Percentiles rank a stretch among this genome's conserved stretches.
phyloP scores from a whole-genome alignment of 2,113 vertebrate genomes.

The Osmerus mordax region DNA sequence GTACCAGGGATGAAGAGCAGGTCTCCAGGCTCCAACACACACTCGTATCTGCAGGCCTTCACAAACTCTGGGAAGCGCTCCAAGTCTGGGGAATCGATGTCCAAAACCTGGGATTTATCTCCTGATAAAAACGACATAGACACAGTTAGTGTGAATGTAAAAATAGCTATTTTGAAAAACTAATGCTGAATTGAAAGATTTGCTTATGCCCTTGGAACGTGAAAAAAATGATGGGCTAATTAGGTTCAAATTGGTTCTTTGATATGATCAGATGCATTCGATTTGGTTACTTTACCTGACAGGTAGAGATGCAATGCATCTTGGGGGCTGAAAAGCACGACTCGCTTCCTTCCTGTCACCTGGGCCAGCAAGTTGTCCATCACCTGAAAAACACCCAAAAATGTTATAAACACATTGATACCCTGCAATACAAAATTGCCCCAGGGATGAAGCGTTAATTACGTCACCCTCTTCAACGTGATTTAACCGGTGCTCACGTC shows the following conservation, averaged over 20 bases:
- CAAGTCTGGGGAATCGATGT: slow-evolving; percentile 87
- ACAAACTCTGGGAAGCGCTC: slow-evolving; percentile 86
- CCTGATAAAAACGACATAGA: slow-evolving; percentile 62
- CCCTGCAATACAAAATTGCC: not conserved
- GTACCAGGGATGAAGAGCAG: slow-evolving; percentile 94
- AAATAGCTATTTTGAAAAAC: no score
- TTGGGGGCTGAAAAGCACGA: slow-evolving; percentile 85
- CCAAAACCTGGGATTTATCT: slow-evolving; percentile 89
- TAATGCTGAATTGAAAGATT: no score
- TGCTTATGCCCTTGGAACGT: no score
- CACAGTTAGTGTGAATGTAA: not conserved
- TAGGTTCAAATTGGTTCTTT: not conserved
- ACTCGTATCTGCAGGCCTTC: slow-evolving; percentile 83
- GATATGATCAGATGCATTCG: not conserved
- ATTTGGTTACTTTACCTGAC: slow-evolving; percentile 70
- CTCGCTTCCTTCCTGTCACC: slow-evolving; percentile 86
- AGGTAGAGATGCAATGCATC: slow-evolving; percentile 91
- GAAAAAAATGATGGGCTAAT: no score
- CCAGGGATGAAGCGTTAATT: not conserved
- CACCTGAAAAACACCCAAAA: slow-evolving; percentile 68
- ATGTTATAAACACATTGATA: no score
- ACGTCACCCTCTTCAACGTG: not conserved
- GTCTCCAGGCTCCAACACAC: slow-evolving; percentile 85
- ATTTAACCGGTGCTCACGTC: slow-evolving; percentile 75
- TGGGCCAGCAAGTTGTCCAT: slow-evolving; percentile 98